Evolutionary conservation across 53 echinoderm and acorn worm genomes (phyloP).

Genomic region (Mesocentrotus franciscanus): DNA sequence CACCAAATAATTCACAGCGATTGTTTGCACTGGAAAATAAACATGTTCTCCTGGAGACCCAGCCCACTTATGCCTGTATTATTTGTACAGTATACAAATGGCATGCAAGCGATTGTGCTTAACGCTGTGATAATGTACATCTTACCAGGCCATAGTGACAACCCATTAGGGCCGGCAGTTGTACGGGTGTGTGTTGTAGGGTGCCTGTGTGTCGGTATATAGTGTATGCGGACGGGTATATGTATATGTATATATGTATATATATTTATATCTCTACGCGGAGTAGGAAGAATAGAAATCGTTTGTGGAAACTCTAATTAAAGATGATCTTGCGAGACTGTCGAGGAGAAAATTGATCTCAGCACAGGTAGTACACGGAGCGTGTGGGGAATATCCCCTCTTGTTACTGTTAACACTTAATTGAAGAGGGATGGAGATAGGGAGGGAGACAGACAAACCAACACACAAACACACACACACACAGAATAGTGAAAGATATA

Average conservation of each 20-base stretch:
- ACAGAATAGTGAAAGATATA: not conserved
- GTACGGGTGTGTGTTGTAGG: conserved; percentile 18
- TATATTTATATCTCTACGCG: not conserved
- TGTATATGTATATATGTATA: not conserved
- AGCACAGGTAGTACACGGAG: not conserved
- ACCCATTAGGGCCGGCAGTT: not conserved
- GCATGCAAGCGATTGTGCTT: conserved; percentile 34
- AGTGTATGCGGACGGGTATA: not conserved
- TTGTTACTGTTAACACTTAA: not conserved
- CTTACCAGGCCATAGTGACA: not conserved
- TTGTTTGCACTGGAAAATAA: conserved; percentile 55
- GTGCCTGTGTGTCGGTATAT: not conserved
- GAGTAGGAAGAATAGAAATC: conserved; percentile 26
- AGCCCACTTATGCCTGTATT: conserved; percentile 28
- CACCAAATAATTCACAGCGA: not conserved
- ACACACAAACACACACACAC: not conserved
- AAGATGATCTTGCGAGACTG: conserved; percentile 51
- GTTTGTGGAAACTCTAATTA: conserved; percentile 57
- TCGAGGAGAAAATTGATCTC: conserved; percentile 50
- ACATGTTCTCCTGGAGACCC: not conserved
- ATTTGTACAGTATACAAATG: conserved; percentile 19
- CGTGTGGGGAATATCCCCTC: conserved; percentile 25
- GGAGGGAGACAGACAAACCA: not conserved
- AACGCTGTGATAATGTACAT: conserved; percentile 41
- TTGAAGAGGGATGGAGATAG: not conserved